Base-by-base conservation (phyloP, 2,113 vertebrate genomes). In the Gavia stellata region DNA sequence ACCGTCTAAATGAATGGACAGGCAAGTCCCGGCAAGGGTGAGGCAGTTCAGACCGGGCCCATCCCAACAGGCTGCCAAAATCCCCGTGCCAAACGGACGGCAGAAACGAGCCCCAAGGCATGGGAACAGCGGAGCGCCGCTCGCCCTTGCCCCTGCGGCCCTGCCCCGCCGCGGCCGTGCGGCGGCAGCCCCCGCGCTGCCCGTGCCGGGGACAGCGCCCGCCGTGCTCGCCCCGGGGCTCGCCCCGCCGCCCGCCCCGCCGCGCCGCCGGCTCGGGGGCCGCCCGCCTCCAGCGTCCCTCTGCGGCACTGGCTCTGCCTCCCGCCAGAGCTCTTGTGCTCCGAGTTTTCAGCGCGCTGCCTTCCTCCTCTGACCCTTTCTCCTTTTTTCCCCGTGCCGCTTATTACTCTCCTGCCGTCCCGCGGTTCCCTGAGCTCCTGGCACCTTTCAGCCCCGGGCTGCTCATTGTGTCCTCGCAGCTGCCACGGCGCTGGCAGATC, bases 71-170 rank as follows among this genome's bases (percentile, higher is more conserved):
- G 28, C 31, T n/a, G 53, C 14, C 8, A 53, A 28, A 45, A 9
- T 17, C 26, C 21, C 40, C 24, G 13, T 44, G 36, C 42, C 38
- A 4, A 23, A 24, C 19, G 0, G 19, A 11, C 7, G 0, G 1
- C 42, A 23, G 55, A 3, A 26, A 12, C 2, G 12, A 81, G 49
- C 61, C 12, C 17, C 2, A 3, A 4, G 3, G 59, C 23, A 7
- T 1, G 12, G 2, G 4, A 14, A 8, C 3, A 5, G 58, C 16
- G 6, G 19, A 12, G 21, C 1, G 4, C 1, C 1, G 1, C 21
- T 25, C 7, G 0, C 36, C 18, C 62, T 9, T 4, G 20, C 17
- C 45, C 1, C 31, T 3, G 11, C 4, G 2, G 1, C 20, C 1
- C 6, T 2, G 23, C 21, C 0, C 3, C 1, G 34, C 40, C 10